phyloP scores from a whole-genome alignment of 2,113 vertebrate species.

The Poecilia latipinna region DNA sequence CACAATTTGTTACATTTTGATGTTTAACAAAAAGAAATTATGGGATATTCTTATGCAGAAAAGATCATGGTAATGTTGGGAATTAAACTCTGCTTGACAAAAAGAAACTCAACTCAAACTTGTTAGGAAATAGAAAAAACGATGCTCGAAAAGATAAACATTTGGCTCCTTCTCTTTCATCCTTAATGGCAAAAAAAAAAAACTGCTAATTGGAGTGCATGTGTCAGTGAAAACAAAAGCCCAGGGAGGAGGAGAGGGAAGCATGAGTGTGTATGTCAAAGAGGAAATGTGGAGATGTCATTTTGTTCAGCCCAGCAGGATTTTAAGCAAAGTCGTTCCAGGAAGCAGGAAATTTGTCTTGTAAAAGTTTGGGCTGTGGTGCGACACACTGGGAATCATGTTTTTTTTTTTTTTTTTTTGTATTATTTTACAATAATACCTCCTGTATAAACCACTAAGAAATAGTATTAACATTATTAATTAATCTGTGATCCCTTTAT shows the following conservation, averaged over 20 bases:
- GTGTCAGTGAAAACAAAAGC: slow-evolving; percentile 79
- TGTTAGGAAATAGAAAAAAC: slow-evolving; percentile 23
- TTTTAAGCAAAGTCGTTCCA: slow-evolving; percentile 40
- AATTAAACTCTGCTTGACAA: slow-evolving; percentile 39
- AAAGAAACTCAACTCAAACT: slow-evolving; percentile 31
- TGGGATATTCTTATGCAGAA: slow-evolving; percentile 52
- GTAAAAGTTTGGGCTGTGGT: slow-evolving; percentile 30
- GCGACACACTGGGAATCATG: neutral
- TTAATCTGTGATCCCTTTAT: neutral
- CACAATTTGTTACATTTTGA: slow-evolving; percentile 28
- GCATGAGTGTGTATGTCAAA: slow-evolving; percentile 45
- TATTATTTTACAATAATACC: neutral
- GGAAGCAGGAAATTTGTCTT: slow-evolving; percentile 33
- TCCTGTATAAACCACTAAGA: neutral
- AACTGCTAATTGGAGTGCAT: slow-evolving; percentile 77
- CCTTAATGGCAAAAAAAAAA: slow-evolving; percentile 78
- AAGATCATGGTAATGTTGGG: slow-evolving; percentile 58
- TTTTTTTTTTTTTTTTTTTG: neutral
- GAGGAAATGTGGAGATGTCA: slow-evolving; percentile 70
- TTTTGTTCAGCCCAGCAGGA: slow-evolving; percentile 53
- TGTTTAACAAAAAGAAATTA: slow-evolving; percentile 33
- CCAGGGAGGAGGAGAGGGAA: slow-evolving; percentile 59
- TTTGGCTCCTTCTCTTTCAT: slow-evolving; percentile 67
- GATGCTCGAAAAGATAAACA: slow-evolving; percentile 64
- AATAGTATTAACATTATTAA: neutral